Evolutionary conservation across 2,888 invertebrate species (phyloP).

Genomic region (Steinernema hermaphroditum): DNA sequence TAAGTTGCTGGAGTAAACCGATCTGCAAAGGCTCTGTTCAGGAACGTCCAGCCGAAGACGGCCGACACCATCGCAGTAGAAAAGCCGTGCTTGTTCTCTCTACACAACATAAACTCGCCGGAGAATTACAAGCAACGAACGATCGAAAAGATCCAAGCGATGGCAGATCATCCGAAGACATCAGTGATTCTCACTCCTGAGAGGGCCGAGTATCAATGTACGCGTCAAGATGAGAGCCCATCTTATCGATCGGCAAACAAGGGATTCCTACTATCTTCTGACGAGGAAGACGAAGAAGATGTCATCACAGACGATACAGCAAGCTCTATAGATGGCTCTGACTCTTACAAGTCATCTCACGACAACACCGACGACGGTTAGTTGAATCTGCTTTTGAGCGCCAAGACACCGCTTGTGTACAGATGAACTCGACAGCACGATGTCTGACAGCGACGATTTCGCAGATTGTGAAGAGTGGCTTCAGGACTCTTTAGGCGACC

Average conservation of each 20-base stretch:
- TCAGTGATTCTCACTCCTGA: not conserved
- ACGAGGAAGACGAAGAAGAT: slow-evolving; percentile 13
- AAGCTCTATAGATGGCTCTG: not conserved
- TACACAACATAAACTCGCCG: not conserved
- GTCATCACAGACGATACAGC: not conserved
- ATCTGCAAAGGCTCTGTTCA: no score
- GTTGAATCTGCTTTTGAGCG: not conserved
- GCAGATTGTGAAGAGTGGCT: slow-evolving; percentile 23
- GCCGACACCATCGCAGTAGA: not conserved
- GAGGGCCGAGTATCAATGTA: not conserved
- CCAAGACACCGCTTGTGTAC: not conserved
- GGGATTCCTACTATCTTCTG: not conserved
- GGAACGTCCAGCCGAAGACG: not conserved
- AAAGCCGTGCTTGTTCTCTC: not conserved
- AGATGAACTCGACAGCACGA: not conserved
- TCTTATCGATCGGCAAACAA: not conserved
- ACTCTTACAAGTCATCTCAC: not conserved
- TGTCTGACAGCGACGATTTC: not conserved
- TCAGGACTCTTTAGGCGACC: slow-evolving; percentile 1
- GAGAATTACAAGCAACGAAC: slow-evolving; percentile 11
- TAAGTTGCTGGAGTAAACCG: no score
- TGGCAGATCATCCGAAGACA: not conserved
- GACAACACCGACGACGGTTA: not conserved
- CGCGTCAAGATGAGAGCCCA: not conserved
- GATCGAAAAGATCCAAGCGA: slow-evolving; percentile 4